Conservation (phyloP, 37 sponge, comb jelly and placozoan genomes). For the Bolinopsis microptera region DNA sequence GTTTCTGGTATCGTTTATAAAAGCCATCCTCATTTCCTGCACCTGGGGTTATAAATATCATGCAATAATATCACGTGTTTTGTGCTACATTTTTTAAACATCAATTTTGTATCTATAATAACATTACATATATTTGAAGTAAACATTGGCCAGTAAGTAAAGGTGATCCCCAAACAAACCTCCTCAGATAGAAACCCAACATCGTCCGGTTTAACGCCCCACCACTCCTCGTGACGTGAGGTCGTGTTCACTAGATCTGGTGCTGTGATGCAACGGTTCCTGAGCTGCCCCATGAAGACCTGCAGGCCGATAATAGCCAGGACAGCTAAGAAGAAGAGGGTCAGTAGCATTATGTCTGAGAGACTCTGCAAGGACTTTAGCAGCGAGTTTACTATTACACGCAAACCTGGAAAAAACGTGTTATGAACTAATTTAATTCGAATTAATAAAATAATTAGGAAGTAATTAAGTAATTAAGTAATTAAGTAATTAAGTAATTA, state of each 20-base stretch:
- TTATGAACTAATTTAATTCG: too few species aligned
- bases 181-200: not conserved
- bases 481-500: not conserved
- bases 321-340: slow-evolving; percentile 61
- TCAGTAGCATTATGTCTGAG: slow-evolving; percentile 61
- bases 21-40: not conserved
- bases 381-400: slow-evolving; percentile 67
- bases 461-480: too few species aligned
- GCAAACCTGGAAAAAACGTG: slow-evolving; percentile 15
- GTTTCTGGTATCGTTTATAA: not conserved
- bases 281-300: slow-evolving; percentile 63
- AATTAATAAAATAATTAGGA: too few species aligned
- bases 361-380: slow-evolving; percentile 63
- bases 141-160: too few species aligned
- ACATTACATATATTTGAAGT: too few species aligned
- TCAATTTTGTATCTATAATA: too few species aligned
- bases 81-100: too few species aligned
- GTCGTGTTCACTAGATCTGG: not conserved
- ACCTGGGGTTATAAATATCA: too few species aligned
- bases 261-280: slow-evolving; percentile 43
- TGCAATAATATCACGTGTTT: not conserved
- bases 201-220: not conserved
- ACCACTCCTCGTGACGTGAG: too few species aligned
- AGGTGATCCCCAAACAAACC: too few species aligned
- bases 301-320: slow-evolving; percentile 66